Conservation (phyloP, 2,888 invertebrate genomes). For the Clivina fossor region DNA sequence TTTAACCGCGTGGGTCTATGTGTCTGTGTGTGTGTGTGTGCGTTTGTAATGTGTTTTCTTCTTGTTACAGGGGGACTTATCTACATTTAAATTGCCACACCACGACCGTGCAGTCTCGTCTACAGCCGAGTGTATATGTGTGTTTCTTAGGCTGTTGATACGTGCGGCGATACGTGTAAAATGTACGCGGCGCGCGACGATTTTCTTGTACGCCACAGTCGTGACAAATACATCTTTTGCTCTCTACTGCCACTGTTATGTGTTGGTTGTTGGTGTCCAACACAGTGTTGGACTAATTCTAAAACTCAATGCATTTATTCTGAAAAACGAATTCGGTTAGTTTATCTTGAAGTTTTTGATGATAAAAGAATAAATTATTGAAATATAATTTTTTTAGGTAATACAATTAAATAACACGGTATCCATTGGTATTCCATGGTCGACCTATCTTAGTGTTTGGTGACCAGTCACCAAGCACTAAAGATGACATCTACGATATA, state of each 20-base stretch:
- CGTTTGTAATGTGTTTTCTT: conserved; percentile 30
- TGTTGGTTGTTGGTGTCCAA: too few species aligned
- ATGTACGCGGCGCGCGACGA: conserved; percentile 12
- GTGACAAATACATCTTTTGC: conserved; percentile 47
- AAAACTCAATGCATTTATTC: too few species aligned
- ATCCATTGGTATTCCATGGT: too few species aligned
- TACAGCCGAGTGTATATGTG: not conserved
- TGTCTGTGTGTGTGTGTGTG: conserved; percentile 8
- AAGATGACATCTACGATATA: too few species aligned
- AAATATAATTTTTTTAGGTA: too few species aligned
- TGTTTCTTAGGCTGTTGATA: not conserved
- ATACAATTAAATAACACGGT: too few species aligned
- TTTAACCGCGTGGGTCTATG: conserved; percentile 4
- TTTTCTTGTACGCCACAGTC: conserved; percentile 34
- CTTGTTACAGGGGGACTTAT: conserved; percentile 36
- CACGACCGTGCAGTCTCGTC: conserved; percentile 43
- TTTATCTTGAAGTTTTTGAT: too few species aligned
- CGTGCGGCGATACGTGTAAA: conserved; percentile 11
- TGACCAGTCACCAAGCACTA: too few species aligned
- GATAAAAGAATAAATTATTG: too few species aligned
- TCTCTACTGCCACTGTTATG: conserved; percentile 1
- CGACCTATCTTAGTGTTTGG: too few species aligned
- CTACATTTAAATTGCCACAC: conserved; percentile 48
- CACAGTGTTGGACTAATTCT: too few species aligned
- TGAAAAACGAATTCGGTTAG: too few species aligned